Conservation (phyloP, 2,888 invertebrate genomes). For the Drosophila robusta region DNA sequence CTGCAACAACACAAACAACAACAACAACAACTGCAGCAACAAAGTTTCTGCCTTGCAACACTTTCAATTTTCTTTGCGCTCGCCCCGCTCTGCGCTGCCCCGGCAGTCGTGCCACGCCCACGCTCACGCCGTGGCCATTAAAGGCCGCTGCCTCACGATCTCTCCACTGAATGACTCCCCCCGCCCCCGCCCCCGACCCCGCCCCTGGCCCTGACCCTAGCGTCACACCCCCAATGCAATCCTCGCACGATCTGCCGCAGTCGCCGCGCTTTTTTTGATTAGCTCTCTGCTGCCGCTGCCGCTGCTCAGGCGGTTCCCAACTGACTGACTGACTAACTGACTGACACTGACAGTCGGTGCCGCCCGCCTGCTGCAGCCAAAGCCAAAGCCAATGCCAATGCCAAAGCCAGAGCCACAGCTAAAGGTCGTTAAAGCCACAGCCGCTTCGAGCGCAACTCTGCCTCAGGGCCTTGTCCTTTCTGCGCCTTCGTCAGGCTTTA, state of each 20-base stretch:
- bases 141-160: constrained; percentile 75
- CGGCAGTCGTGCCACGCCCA: constrained; percentile 56
- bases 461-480: constrained; percentile 62
- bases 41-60: constrained; percentile 38
- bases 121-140: constrained; percentile 82
- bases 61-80: constrained; percentile 60
- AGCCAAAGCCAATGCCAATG: too few relatives aligned
- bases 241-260: constrained; percentile 71
- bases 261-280: constrained; percentile 49
- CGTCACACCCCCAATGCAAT: constrained; percentile 76
- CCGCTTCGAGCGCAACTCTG: constrained; percentile 18
- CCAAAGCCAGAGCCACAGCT: background rate
- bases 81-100: background rate
- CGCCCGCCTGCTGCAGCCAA: constrained; percentile 14
- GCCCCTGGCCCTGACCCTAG: constrained; percentile 36
- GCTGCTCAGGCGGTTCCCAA: background rate
- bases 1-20: constrained; percentile 34
- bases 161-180: constrained; percentile 38
- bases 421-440: constrained; percentile 77
- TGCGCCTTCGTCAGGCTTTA: constrained; percentile 58
- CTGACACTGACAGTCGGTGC: constrained; percentile 31
- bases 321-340: constrained; percentile 1
- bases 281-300: constrained; percentile 29
- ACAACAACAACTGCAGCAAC: constrained; percentile 4
- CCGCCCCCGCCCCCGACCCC: background rate